A percentile compares a stretch with the other conserved stretches of the same genome.
These are phyloP conservation scores for Tortrix viridana DNA, from an alignment of 2,888 invertebrate genomes.

Conservation along the genomic window DNA sequence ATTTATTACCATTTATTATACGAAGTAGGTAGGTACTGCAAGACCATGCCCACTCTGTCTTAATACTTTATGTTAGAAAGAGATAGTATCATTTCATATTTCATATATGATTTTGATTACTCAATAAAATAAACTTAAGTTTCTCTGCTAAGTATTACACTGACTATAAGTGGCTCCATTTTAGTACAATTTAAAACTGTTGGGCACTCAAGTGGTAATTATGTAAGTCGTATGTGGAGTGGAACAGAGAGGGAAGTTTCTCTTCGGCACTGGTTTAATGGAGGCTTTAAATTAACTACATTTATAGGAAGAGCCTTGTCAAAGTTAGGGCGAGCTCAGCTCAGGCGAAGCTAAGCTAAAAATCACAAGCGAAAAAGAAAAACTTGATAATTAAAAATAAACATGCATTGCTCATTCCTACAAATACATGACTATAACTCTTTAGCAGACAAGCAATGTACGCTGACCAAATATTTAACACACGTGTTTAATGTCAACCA, in stretches of 20 bases:
- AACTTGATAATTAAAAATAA: neutral
- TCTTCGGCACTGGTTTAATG: conserved; percentile 39
- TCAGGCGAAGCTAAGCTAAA: too few species aligned
- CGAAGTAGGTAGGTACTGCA: too few species aligned
- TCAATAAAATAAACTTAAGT: too few species aligned
- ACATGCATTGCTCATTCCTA: conserved; percentile 27
- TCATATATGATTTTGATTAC: too few species aligned
- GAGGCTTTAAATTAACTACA: too few species aligned
- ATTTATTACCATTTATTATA: too few species aligned
- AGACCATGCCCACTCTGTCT: too few species aligned
- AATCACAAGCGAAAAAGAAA: neutral
- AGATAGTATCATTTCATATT: too few species aligned
- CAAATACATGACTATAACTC: conserved; percentile 29
- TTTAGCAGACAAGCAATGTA: conserved; percentile 26
- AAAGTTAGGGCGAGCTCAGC: too few species aligned
- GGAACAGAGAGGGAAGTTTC: conserved; percentile 52
- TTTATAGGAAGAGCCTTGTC: too few species aligned
- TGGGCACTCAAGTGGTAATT: conserved; percentile 43
- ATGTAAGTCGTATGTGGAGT: conserved; percentile 52
- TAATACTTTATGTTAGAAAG: too few species aligned
- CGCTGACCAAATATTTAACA: conserved; percentile 30
- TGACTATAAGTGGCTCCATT: neutral
- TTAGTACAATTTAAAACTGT: too few species aligned
- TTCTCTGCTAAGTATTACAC: neutral
- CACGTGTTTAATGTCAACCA: conserved; percentile 23